Conservation (phyloP, 2,113 vertebrate species). For the Apodemus speciosus region DNA sequence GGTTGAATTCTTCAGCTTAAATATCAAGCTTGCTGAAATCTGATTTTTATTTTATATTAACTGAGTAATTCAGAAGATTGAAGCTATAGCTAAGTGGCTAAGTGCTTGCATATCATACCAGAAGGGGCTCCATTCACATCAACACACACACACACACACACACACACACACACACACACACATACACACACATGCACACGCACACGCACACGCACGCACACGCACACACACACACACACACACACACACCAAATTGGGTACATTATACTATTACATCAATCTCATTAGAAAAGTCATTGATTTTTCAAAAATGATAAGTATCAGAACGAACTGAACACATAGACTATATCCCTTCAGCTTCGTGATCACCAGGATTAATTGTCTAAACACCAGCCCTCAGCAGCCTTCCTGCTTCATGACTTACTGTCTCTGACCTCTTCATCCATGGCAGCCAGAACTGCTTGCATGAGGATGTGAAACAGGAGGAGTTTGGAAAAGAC, state of each 20-base stretch:
- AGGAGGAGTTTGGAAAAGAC: neutral
- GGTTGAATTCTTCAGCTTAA: neutral
- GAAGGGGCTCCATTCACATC: neutral
- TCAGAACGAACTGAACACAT: neutral
- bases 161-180: too few relatives aligned
- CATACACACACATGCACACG: too few relatives aligned
- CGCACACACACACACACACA: neutral
- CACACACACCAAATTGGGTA: neutral
- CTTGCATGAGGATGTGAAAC: neutral
- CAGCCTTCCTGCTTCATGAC: neutral
- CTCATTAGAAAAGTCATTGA: neutral
- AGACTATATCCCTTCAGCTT: neutral
- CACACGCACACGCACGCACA: too few relatives aligned
- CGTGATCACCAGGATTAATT: neutral
- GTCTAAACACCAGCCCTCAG: rapidly evolving
- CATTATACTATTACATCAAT: neutral
- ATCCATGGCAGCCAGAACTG: neutral
- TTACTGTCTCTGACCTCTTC: neutral
- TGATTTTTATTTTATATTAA: neutral
- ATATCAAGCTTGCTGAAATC: neutral
- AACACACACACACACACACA: neutral
- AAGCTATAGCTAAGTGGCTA: neutral
- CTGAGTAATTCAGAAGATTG: neutral
- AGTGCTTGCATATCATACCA: neutral
- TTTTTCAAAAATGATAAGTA: neutral